Evolutionary conservation across 2,113 vertebrate genomes (phyloP).

Genomic region (Rhinopomastus cyanomelas): DNA sequence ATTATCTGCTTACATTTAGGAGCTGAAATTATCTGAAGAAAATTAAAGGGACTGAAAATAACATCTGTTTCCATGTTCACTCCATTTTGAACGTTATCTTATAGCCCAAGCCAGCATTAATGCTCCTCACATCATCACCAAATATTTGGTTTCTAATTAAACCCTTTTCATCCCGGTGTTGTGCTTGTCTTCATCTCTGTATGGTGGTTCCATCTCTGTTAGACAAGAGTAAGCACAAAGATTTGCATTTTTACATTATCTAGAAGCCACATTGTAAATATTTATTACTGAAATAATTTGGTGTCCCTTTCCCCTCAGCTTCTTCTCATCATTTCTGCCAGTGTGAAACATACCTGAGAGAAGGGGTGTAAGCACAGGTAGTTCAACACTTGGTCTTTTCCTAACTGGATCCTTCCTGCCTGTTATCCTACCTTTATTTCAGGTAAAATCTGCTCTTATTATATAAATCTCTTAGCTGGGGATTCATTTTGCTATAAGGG

Average conservation of each 20-base stretch:
- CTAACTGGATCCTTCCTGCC: not conserved
- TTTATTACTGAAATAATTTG: not conserved
- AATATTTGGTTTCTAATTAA: conserved; percentile 40
- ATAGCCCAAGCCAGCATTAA: not conserved
- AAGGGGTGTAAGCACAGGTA: not conserved
- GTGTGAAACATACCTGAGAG: not conserved
- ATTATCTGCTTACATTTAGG: not conserved
- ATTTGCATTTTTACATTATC: not conserved
- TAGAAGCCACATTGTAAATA: not conserved
- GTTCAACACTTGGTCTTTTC: not conserved
- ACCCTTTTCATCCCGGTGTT: not conserved
- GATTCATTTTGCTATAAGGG: not conserved
- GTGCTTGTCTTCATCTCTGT: conserved; percentile 1
- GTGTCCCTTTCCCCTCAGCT: not conserved
- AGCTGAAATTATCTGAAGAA: not conserved
- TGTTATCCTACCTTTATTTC: not conserved
- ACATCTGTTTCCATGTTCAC: not conserved
- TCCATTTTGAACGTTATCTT: not conserved
- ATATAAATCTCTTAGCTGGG: not conserved
- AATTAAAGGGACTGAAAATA: not conserved
- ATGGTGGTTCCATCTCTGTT: not conserved
- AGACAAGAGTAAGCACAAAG: not conserved
- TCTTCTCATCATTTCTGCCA: rapidly evolving
- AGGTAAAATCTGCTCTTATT: not conserved
- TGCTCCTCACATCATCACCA: not conserved